Base-by-base conservation (phyloP, 2,797 vertebrate species). In the Myripristis jacobus region DNA sequence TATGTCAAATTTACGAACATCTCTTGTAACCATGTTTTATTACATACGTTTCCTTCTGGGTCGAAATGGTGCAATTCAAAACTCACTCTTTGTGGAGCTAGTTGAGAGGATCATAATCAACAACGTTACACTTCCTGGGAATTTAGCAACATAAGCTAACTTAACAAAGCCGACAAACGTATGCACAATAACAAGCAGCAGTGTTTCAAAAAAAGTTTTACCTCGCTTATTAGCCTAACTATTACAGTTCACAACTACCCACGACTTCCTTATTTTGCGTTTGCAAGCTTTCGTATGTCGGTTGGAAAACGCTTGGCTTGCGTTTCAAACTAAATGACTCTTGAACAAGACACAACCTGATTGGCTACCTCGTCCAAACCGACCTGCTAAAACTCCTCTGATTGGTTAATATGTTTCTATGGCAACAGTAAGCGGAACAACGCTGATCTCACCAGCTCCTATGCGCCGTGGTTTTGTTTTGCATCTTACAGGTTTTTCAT, bases 281-380 rank as follows among this genome's bases (percentile, higher is more conserved):
- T n/a, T 15, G 21, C 22, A 34, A 52, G 56, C 10, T 29, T 21
- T 27, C 11, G 29, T 8, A n/a, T 74, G 76, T 76, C 87, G 80
- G 72, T 85, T 89, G 47, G 56, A 76, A 83, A 85, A 59, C 6
- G 83, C 88, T 90, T 80, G 73, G 57, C 70, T 67, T 43, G 60
- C 43, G 69, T 91, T 94, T 94, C 88, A 94, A 94, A 94, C 75
- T 25, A n/a, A 24, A 38, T 0, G 19, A 82, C 81, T n/a, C 43
- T 16, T 3, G 41, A 93, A 87, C 80, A 93, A 91, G 72, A 6
- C 1, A 3, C 12, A 5, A 60, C 60, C 3, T 71, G 87, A 94
- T 93, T 91, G 91, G 93, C 63, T 85, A 0, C 8, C 6, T 18
- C 22, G 22, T 38, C 10, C 3, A 13, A n/a, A 3, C 6, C 8